phyloP scores from a whole-genome alignment of 1,140 invertebrate species.

The Kradibia gibbosae region DNA sequence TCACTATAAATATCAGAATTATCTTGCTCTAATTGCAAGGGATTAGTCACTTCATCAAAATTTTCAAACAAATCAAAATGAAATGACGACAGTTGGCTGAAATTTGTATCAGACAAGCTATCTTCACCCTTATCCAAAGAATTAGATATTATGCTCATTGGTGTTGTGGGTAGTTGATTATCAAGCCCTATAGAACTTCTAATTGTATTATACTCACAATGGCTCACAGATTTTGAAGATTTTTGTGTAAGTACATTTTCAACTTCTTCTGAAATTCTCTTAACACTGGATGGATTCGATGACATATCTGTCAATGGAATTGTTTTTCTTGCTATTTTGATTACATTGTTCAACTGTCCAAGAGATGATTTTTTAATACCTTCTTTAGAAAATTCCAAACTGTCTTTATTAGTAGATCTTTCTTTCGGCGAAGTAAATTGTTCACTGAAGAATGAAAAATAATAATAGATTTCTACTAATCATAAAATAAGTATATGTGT shows the following conservation, averaged over 20 bases:
- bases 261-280: slow-evolving; percentile 46
- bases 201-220: slow-evolving; percentile 47
- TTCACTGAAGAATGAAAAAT: slow-evolving; percentile 24
- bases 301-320: slow-evolving; percentile 17
- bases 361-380: not conserved
- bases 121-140: slow-evolving; percentile 46
- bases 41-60: slow-evolving; percentile 46
- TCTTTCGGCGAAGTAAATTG: slow-evolving; percentile 19
- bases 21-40: slow-evolving; percentile 54
- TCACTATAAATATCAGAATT: slow-evolving; percentile 45
- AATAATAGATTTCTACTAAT: not conserved
- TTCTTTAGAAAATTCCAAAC: not conserved
- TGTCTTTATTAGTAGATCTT: slow-evolving; percentile 2
- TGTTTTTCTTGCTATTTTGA: slow-evolving; percentile 45
- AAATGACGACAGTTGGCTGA: slow-evolving; percentile 54
- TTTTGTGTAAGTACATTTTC: slow-evolving; percentile 17
- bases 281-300: slow-evolving; percentile 23
- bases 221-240: slow-evolving; percentile 22
- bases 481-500: not conserved
- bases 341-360: slow-evolving; percentile 8
- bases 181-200: slow-evolving; percentile 49
- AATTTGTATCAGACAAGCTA: slow-evolving; percentile 51
- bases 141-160: slow-evolving; percentile 45
- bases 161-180: slow-evolving; percentile 50
- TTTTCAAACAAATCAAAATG: slow-evolving; percentile 54